These are phyloP conservation scores for Apis laboriosa DNA, from an alignment of 1,140 invertebrate species.

Conservation along the genomic window DNA sequence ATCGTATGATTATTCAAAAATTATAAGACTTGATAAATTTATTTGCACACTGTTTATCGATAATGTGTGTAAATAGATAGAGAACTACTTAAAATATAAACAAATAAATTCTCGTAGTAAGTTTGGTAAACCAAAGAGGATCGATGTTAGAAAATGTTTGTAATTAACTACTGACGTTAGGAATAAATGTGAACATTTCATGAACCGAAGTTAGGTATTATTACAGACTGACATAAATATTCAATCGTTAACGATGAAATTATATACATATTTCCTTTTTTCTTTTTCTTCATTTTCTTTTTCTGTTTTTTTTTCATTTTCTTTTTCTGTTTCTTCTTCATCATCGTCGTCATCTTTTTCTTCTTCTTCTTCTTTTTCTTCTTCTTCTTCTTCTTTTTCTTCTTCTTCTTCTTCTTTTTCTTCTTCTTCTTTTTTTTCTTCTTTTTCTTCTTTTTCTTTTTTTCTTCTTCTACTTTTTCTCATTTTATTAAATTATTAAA, in stretches of 20 bases:
- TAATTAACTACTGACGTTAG: conserved; percentile 14
- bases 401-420: not conserved
- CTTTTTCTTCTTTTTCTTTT: no score
- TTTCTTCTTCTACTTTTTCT: no score
- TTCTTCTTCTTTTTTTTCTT: not conserved
- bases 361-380: no score
- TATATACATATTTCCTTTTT: not conserved
- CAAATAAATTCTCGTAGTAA: conserved; percentile 16
- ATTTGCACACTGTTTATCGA: conserved; percentile 24
- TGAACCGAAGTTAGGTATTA: not conserved
- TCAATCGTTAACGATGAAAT: conserved; percentile 1
- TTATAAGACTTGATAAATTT: conserved; percentile 29
- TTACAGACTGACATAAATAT: conserved; percentile 16
- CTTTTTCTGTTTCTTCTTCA: not conserved
- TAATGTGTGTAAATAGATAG: conserved; percentile 36
- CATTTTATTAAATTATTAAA: no score
- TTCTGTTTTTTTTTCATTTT: not conserved
- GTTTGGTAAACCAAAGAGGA: conserved; percentile 47
- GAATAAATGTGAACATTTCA: conserved; percentile 1
- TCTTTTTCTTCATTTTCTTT: not conserved
- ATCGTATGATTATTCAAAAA: conserved; percentile 28
- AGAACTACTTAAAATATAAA: conserved; percentile 28
- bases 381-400: no score
- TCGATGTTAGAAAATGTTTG: conserved; percentile 34
- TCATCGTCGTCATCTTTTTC: no score